phyloP scores from a whole-genome alignment of 2,797 vertebrate genomes.

The Sebastes hubbsi region DNA sequence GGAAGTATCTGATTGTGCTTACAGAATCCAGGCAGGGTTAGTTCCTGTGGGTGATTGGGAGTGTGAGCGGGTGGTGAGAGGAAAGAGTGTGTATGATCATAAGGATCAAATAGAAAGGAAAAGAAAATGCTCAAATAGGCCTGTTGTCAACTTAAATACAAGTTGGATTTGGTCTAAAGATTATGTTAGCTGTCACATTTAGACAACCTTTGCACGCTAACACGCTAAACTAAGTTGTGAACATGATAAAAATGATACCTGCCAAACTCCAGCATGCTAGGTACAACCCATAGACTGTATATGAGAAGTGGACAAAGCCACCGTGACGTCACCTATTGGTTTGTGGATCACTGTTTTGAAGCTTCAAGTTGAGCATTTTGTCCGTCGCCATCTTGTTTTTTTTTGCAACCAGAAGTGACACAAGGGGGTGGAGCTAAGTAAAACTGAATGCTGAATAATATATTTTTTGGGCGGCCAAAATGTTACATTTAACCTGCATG shows the following conservation, averaged over 20 bases:
- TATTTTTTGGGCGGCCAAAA: too few relatives aligned
- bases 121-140: background rate
- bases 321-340: too few relatives aligned
- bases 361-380: accelerated
- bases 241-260: background rate
- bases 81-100: background rate
- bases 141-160: background rate
- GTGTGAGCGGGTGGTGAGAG: background rate
- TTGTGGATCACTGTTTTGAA: too few relatives aligned
- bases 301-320: too few relatives aligned
- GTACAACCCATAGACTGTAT: too few relatives aligned
- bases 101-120: background rate
- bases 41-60: background rate
- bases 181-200: background rate
- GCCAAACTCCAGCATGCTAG: background rate
- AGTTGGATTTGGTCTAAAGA: background rate
- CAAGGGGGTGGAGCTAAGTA: too few relatives aligned
- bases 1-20: conserved; percentile 52
- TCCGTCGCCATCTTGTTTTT: too few relatives aligned
- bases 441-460: accelerated
- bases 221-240: background rate
- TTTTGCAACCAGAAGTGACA: too few relatives aligned
- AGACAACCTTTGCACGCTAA: background rate
- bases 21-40: conserved; percentile 30
- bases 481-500: too few relatives aligned